Conservation (phyloP, 2,888 invertebrate species). For the Eumacrocentrus americanus region DNA sequence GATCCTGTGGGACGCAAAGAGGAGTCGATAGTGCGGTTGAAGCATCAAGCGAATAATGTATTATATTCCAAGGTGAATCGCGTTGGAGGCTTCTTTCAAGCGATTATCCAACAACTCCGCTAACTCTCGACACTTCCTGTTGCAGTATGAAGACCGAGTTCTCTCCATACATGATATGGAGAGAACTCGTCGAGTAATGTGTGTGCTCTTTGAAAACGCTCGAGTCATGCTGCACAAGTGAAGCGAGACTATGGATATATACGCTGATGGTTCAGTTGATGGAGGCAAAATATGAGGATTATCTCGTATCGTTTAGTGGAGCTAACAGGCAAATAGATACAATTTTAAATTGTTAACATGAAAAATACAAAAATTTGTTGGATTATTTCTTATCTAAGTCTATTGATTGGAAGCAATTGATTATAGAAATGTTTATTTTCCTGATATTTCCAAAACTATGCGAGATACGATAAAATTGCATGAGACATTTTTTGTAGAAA, state of each 20-base stretch:
- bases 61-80: constrained; percentile 6
- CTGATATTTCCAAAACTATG: too few relatives aligned
- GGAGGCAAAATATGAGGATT: too few relatives aligned
- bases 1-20: not conserved
- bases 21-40: constrained; percentile 11
- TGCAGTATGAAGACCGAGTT: not conserved
- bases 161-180: too few relatives aligned
- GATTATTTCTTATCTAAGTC: too few relatives aligned
- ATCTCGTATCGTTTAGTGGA: too few relatives aligned
- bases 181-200: not conserved
- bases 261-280: not conserved
- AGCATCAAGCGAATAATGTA: constrained; percentile 15
- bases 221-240: not conserved
- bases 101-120: constrained; percentile 10
- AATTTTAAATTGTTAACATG: too few relatives aligned
- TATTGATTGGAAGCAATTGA: too few relatives aligned
- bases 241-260: not conserved
- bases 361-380: too few relatives aligned
- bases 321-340: too few relatives aligned
- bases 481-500: too few relatives aligned
- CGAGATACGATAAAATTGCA: too few relatives aligned
- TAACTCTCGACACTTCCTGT: constrained; percentile 2
- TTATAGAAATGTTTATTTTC: too few relatives aligned
- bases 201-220: not conserved
- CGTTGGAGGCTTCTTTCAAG: not conserved